Conservation (phyloP, 1,140 invertebrate genomes). For the Zaprionus nigranus region DNA sequence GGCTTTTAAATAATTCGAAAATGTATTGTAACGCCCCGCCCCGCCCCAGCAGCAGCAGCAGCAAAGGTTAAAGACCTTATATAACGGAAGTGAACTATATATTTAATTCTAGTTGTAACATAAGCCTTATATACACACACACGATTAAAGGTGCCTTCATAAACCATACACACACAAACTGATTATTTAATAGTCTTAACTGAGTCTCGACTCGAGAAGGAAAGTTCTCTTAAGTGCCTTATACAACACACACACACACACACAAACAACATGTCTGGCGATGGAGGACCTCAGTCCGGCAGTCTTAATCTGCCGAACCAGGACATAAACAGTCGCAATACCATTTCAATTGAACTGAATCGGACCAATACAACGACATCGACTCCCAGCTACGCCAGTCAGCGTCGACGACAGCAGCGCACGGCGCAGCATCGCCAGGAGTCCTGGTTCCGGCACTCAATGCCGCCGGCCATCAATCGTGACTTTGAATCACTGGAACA, state of each 20-base stretch:
- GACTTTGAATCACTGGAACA: conserved; percentile 78
- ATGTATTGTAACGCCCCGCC: not conserved
- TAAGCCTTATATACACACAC: not conserved
- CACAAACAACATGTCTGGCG: conserved; percentile 52
- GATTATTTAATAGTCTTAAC: conserved; percentile 15
- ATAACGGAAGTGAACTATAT: conserved; percentile 46
- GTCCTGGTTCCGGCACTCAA: conserved; percentile 79
- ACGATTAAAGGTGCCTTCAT: conserved; percentile 52
- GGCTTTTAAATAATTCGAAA: conserved; percentile 22
- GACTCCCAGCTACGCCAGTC: conserved; percentile 35
- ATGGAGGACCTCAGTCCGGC: conserved; percentile 49
- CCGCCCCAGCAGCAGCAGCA: too few species aligned
- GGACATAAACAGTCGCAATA: not conserved
- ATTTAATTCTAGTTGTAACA: not conserved
- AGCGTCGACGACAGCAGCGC: conserved; percentile 67
- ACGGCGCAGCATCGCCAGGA: conserved; percentile 68
- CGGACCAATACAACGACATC: conserved; percentile 30
- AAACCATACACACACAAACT: not conserved
- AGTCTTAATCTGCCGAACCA: conserved; percentile 54
- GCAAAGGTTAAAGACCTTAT: conserved; percentile 60
- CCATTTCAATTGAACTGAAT: conserved; percentile 30
- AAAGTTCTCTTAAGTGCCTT: conserved; percentile 57
- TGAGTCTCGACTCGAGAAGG: conserved; percentile 13
- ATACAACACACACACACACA: not conserved
- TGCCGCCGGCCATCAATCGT: conserved; percentile 74